Percentiles rank a stretch among this genome's conserved stretches.
Conservation (phyloP, 2,797 vertebrate species). For the Alauda arvensis region DNA sequence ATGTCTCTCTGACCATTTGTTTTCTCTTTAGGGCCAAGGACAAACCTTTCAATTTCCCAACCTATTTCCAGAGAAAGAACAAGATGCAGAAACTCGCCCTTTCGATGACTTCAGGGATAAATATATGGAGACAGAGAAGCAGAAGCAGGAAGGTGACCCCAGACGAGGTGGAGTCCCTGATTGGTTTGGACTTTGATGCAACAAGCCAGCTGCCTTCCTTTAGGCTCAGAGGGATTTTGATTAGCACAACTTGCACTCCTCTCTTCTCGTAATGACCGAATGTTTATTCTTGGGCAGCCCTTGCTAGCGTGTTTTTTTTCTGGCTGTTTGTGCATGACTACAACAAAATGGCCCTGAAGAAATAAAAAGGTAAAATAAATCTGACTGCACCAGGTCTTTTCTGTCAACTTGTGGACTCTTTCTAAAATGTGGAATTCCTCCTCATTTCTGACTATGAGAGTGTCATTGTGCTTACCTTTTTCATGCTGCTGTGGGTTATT, state of each 20-base stretch:
- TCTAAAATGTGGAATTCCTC: not conserved
- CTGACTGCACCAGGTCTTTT: not conserved
- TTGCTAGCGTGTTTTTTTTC: not conserved
- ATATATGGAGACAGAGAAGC: conserved; percentile 80
- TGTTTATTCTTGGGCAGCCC: conserved; percentile 18
- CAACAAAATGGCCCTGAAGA: conserved; percentile 17
- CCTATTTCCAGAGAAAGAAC: conserved; percentile 84
- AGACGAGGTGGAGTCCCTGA: conserved; percentile 84
- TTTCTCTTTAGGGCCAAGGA: conserved; percentile 78
- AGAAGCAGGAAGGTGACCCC: conserved; percentile 80
- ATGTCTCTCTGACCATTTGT: conserved; percentile 43
- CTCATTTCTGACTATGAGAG: not conserved
- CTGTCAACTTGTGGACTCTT: not conserved
- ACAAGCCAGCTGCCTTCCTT: conserved; percentile 33
- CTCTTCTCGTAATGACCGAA: not conserved
- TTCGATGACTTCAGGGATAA: conserved; percentile 75
- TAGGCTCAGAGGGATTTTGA: conserved; percentile 15
- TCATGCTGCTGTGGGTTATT: not conserved
- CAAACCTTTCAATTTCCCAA: conserved; percentile 92
- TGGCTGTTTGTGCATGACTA: not conserved
- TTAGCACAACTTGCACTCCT: conserved; percentile 9
- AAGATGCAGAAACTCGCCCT: conserved; percentile 61
- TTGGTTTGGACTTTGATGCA: conserved; percentile 89
- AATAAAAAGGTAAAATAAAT: conserved; percentile 58
- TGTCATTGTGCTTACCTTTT: not conserved